A percentile compares a stretch with the other conserved stretches of the same genome.
These are phyloP conservation scores for Phasianus colchicus DNA, from an alignment of 2,113 vertebrate genomes.

Conservation along the genomic window DNA sequence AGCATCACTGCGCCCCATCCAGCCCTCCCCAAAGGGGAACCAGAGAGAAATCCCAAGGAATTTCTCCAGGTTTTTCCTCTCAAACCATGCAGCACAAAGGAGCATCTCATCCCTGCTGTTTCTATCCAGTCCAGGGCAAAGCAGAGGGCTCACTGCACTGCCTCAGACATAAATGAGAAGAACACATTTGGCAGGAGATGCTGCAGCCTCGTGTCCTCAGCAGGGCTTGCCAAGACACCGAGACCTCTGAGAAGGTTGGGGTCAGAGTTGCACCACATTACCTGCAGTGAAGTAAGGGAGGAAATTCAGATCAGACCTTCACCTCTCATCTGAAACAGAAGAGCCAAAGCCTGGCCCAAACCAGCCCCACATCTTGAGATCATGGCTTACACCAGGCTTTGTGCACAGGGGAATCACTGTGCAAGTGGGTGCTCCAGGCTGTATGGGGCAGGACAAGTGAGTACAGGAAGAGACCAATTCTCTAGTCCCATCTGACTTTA, in stretches of 20 bases:
- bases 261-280: not conserved
- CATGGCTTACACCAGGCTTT: not conserved
- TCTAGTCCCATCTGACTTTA: not conserved
- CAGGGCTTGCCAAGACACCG: not conserved
- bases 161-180: not conserved
- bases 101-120: not conserved
- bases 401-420: not conserved
- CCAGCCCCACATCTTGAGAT: not conserved
- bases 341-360: not conserved
- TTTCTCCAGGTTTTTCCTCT: accelerated
- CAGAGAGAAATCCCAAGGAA: not conserved
- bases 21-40: not conserved
- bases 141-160: not conserved
- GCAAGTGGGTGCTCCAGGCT: not conserved
- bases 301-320: not conserved
- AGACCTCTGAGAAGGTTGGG: not conserved
- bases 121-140: not conserved
- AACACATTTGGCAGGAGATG: not conserved
- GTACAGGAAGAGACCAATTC: not conserved
- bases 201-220: not conserved
- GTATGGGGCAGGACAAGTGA: not conserved
- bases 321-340: not conserved
- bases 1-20: accelerated
- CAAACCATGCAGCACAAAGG: not conserved
- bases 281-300: not conserved